Evolutionary conservation across 2,888 invertebrate species (phyloP).

Genomic region (Monoplex corrugatus): DNA sequence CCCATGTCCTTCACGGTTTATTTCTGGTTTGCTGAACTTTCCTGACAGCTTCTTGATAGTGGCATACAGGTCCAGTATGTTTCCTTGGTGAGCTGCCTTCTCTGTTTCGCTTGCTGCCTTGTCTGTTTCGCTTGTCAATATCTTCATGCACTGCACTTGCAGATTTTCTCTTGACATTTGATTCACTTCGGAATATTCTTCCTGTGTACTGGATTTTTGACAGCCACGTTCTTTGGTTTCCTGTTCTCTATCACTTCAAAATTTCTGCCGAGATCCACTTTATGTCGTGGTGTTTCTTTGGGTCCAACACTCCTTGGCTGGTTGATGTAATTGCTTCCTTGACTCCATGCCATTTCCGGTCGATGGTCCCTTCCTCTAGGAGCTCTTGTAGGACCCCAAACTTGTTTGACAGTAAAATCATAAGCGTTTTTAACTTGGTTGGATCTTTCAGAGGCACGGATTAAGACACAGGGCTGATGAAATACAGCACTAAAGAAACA

Average conservation of each 20-base stretch:
- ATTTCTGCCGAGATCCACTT: neutral
- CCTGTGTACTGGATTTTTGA: neutral
- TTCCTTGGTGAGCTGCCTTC: neutral
- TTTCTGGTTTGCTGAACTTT: neutral
- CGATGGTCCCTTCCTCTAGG: neutral
- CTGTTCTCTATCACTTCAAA: neutral
- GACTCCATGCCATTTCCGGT: neutral
- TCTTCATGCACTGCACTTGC: too few species aligned
- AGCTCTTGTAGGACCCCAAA: neutral
- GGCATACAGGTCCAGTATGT: neutral
- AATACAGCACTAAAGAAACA: too few species aligned
- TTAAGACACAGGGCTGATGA: too few species aligned
- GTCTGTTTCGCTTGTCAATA: too few species aligned
- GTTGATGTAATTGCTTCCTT: constrained; percentile 27
- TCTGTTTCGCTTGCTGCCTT: neutral
- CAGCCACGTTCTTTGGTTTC: neutral
- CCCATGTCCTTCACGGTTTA: neutral
- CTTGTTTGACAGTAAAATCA: too few species aligned
- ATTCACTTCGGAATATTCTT: neutral
- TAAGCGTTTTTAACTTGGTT: neutral
- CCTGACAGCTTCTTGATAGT: neutral
- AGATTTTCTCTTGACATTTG: neutral
- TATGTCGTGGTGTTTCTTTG: neutral
- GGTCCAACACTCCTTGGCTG: too few species aligned
- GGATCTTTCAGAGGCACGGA: neutral